Percentiles rank a stretch among this genome's conserved stretches.
phyloP scores from a whole-genome alignment of 1,140 invertebrate genomes.

The Aphis craccivora region DNA sequence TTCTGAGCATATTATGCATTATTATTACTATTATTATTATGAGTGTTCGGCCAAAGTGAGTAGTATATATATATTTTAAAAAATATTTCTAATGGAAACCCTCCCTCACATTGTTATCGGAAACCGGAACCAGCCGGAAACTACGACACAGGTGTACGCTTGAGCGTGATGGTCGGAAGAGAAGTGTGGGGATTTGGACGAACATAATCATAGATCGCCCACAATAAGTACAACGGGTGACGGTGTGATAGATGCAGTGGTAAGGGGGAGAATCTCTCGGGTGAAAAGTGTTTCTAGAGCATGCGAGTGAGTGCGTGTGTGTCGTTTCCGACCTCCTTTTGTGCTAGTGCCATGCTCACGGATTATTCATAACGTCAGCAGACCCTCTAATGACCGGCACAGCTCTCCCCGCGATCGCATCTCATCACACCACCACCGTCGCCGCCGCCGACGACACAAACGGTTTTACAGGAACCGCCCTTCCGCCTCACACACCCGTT shows the following conservation, averaged over 20 bases:
- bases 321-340: constrained; percentile 19
- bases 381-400: constrained; percentile 36
- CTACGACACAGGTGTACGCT: neutral
- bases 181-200: neutral
- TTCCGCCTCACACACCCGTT: neutral
- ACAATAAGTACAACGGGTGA: neutral
- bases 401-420: neutral
- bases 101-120: neutral
- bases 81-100: neutral
- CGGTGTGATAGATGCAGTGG: neutral
- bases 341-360: neutral
- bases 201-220: constrained; percentile 7
- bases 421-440: neutral
- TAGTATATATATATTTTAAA: neutral
- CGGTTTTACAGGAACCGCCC: neutral
- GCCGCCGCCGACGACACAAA: neutral
- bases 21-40: neutral
- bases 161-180: neutral
- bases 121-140: constrained; percentile 5
- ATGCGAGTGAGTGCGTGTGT: neutral
- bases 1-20: neutral
- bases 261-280: neutral
- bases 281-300: constrained; percentile 14
- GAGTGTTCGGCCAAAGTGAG: neutral
- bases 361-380: constrained; percentile 42